Conservation (phyloP, 2,797 vertebrate species). For the Esox lucius region DNA sequence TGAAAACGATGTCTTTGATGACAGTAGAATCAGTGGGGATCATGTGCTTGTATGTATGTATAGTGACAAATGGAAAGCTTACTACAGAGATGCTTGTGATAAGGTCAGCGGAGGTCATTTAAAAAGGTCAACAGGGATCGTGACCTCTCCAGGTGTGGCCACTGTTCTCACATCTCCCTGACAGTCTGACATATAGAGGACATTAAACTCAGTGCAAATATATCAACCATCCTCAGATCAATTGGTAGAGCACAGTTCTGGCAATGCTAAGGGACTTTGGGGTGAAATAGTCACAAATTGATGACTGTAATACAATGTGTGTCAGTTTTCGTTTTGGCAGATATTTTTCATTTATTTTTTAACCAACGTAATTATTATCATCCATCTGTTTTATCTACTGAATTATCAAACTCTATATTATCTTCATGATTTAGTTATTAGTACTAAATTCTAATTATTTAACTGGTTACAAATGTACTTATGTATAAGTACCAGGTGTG, state of each 20-base stretch:
- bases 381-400: no score
- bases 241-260: no score
- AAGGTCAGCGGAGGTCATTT: constrained; percentile 38
- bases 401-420: neutral
- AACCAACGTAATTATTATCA: no score
- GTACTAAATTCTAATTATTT: neutral
- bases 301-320: no score
- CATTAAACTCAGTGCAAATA: no score
- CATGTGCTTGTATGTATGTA: constrained; percentile 7
- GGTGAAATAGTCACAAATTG: no score
- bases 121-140: constrained; percentile 63
- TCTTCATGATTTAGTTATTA: neutral
- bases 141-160: constrained; percentile 70
- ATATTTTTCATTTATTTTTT: no score
- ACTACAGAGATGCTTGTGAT: constrained; percentile 41
- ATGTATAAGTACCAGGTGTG: no score
- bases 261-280: no score
- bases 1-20: neutral
- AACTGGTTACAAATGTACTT: constrained; percentile 15
- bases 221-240: no score
- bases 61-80: constrained; percentile 65
- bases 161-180: constrained; percentile 20
- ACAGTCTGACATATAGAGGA: neutral
- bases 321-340: no score
- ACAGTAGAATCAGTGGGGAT: neutral